Evolutionary conservation across 2,888 invertebrate genomes (phyloP), one percentile per base, ranked within the genome.

Genomic region (Amblyjoppa fuscipennis): DNA sequence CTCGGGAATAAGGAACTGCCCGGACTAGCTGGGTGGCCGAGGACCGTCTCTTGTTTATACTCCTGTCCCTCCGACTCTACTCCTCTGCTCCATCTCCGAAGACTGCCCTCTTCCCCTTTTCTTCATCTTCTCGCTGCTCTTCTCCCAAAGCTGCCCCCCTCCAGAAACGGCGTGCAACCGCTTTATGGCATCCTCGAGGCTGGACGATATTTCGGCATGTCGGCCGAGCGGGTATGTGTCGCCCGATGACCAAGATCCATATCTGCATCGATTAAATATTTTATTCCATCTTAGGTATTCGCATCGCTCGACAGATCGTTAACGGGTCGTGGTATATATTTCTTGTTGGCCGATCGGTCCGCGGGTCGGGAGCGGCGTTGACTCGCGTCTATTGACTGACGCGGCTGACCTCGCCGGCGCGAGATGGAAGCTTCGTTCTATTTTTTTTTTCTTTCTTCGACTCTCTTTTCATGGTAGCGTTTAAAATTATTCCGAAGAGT

Each of bases 11-110:
- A 86, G 89, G 88, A 83, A 61, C 61, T 61, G 61, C 79, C 59
- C 76, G 71, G 82, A 88, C 93, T 91, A 92, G 90, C 91, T 94
- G 94, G 93, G 94, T 94, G 93, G 94, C 92, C 94, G 90, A 85
- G 88, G 88, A 90, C 88, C 90, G 89, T 90, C 90, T 90, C 89
- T 90, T 91, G 91, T 90, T 91, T 91, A 91, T 90, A 90, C 90
- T 91, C 89, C 85, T 91, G 88, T 89, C 89, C 87, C 82, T 87
- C 89, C 84, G 87, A 87, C 86, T 87, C 88, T 83, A 86, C 90
- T 89, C 84, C 87, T 80, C 87, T 83, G 83, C 83, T 88, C 87
- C 82, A 83, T 87, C 85, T 79, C 80, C 71, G 56, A 61, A 82
- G 69, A 71, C 68, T 84, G 34, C 59, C 59, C 49, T 51, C 53